These are phyloP conservation scores for Lydus trimaculatus DNA, from an alignment of 2,888 invertebrate species.

Conservation along the genomic window DNA sequence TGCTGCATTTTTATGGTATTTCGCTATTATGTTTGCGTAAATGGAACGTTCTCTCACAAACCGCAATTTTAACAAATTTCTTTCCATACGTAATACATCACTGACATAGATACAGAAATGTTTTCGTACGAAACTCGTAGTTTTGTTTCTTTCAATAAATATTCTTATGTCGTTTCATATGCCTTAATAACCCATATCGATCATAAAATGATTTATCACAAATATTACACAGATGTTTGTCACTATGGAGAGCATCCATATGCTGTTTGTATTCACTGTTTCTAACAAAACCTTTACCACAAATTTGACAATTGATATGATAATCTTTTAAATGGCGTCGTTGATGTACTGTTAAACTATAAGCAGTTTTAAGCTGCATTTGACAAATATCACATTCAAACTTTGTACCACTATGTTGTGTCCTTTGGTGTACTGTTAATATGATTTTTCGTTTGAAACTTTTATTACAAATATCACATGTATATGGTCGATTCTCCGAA, in stretches of 20 bases:
- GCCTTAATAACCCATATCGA: background rate
- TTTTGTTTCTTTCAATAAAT: background rate
- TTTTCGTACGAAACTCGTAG: conserved; percentile 12
- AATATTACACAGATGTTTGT: background rate
- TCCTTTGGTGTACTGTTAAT: conserved; percentile 16
- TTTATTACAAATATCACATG: conserved; percentile 15
- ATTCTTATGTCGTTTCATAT: background rate
- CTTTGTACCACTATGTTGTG: background rate
- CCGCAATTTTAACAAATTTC: too few relatives aligned
- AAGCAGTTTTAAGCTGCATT: too few relatives aligned
- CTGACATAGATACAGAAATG: too few relatives aligned
- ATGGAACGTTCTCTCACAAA: too few relatives aligned
- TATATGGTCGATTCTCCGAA: conserved; percentile 13
- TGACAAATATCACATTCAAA: background rate
- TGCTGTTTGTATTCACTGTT: background rate
- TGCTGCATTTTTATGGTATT: too few relatives aligned
- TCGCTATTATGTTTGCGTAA: too few relatives aligned
- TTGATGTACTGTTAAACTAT: background rate
- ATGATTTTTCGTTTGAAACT: conserved; percentile 18
- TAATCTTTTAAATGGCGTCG: background rate
- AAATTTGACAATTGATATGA: background rate
- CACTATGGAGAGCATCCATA: background rate
- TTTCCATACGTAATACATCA: too few relatives aligned
- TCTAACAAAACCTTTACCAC: background rate
- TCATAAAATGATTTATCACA: background rate